Conservation (phyloP, 2,888 invertebrate species). For the Mactromeris polynyma region DNA sequence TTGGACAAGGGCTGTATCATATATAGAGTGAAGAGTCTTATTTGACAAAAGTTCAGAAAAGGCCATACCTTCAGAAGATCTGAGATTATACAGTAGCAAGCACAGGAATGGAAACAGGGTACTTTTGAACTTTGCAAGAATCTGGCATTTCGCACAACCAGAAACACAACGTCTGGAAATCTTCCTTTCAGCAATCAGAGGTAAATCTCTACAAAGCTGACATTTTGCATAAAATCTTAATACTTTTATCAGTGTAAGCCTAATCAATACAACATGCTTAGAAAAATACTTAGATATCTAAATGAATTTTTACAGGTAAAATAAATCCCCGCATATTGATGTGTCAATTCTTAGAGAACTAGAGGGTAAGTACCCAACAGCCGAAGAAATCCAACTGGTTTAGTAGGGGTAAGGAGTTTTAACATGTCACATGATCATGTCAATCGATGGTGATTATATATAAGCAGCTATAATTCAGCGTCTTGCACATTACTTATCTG, state of each 20-base stretch:
- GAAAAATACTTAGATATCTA: not conserved
- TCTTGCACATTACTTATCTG: too few relatives aligned
- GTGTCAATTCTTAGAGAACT: not conserved
- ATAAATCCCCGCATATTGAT: not conserved
- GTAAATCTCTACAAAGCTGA: conserved; percentile 6
- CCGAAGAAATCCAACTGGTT: too few relatives aligned
- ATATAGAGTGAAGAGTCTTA: too few relatives aligned
- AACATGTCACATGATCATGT: too few relatives aligned
- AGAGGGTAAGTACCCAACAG: not conserved
- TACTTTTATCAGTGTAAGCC: not conserved
- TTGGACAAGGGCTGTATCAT: too few relatives aligned
- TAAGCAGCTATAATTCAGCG: too few relatives aligned
- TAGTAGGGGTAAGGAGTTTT: too few relatives aligned
- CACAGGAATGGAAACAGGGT: not conserved
- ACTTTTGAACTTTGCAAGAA: not conserved
- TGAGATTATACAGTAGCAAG: too few relatives aligned
- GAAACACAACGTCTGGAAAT: not conserved
- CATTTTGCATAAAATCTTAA: conserved; percentile 22
- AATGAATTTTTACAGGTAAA: not conserved
- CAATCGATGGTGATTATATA: too few relatives aligned
- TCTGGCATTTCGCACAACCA: conserved; percentile 1
- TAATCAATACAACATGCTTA: not conserved
- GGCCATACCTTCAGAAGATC: too few relatives aligned
- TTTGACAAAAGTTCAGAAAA: too few relatives aligned
- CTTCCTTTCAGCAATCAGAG: not conserved